phyloP scores from a whole-genome alignment of 53 echinoderm and acorn worm species.

The Holothuria leucospilota region DNA sequence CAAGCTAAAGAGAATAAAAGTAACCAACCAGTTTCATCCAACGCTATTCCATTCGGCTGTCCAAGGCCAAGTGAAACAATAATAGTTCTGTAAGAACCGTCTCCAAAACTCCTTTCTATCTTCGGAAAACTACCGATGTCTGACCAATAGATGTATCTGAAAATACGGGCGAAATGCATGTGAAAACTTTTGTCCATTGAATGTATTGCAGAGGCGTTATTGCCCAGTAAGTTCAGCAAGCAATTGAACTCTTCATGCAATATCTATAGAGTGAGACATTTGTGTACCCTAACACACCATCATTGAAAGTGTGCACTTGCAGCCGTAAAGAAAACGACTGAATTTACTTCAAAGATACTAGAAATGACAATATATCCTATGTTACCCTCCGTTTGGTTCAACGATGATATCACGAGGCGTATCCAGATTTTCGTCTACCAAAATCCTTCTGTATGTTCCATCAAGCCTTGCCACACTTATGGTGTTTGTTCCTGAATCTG shows the following conservation, averaged over 20 bases:
- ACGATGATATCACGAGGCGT: not conserved
- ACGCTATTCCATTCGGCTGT: conserved; percentile 21
- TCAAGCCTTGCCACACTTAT: conserved; percentile 4
- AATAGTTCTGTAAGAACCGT: not conserved
- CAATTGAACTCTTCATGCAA: no score
- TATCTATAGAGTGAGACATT: no score
- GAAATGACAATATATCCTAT: no score
- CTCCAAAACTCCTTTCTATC: not conserved
- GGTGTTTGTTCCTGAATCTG: not conserved
- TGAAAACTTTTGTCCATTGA: no score
- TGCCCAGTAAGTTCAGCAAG: no score
- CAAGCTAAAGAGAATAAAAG: not conserved
- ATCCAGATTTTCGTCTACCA: not conserved
- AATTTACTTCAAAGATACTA: no score
- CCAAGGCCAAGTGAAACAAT: no score
- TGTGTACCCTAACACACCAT: no score
- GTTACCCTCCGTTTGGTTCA: not conserved
- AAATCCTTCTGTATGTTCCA: no score
- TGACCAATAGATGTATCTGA: conserved; percentile 16
- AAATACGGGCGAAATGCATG: not conserved
- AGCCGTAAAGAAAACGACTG: no score
- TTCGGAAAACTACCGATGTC: not conserved
- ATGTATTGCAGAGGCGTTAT: no score
- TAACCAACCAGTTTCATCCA: not conserved
- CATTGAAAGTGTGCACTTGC: no score